Base-by-base conservation (phyloP, 2,888 invertebrate species). In the Parelbella ahira region DNA sequence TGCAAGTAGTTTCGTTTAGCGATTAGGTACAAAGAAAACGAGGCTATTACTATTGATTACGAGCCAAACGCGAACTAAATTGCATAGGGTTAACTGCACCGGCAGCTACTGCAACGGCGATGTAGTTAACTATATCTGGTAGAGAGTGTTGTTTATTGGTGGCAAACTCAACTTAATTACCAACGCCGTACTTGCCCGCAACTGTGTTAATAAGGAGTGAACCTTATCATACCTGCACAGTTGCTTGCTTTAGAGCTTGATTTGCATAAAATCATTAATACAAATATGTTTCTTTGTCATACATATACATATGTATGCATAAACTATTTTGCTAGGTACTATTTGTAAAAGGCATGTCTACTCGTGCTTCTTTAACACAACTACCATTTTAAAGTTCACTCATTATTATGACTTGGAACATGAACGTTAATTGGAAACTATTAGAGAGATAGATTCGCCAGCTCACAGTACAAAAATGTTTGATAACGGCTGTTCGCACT, bases 81-180 rank as follows among this genome's bases (percentile, higher is more conserved):
- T 34, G 34, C 41, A 42, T 28, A 42, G 28, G 41, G 41, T 42
- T 42, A 42, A 42, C 41, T 42, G 41, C 41, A 34, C 33, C 33
- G 21, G 27, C 19, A 28, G 78, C 78, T 75, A 78, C 78, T 68
- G 71, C 69, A 68, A 67, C 65, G 54, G 57, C 58, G 60, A 54
- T 59, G 58, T 58, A 60, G 68, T 73, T 77, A 78, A 81, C 79
- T 79, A 79, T 70, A 75, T 70, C 66, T 68, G 67, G 68, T 73
- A 65, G 75, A 74, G 67, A 60, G 56, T 59, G 64, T 66, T 74
- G 76, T 81, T 81, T 80, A 80, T 76, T 78, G 71, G 65, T 58
- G 56, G 65, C 68, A 73, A 73, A 75, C 75, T 68, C 71, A 71
- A 70, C 70, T 72, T 78, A 77, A 80, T 77, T 74, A 68, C 71